Base-by-base conservation (phyloP, 1,140 invertebrate species). In the Drosophila biarmipes region DNA sequence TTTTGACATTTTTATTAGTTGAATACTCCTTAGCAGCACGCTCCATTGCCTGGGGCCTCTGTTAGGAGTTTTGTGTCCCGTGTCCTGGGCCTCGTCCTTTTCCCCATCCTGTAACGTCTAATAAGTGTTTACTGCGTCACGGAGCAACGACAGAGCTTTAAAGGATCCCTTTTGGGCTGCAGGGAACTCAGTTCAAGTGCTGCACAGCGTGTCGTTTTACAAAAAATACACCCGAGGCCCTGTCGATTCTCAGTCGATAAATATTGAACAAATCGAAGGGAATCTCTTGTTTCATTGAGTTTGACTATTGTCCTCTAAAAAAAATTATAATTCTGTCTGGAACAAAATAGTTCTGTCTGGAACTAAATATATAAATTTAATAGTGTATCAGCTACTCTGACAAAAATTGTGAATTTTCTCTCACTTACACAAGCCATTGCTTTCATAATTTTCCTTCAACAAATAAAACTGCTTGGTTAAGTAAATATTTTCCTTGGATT, bases 1-100 rank as follows among this genome's bases (percentile, higher is more conserved):
- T 87, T 87, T 87, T 87, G 84, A 87, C 84, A 82, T 87, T 87
- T 87, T 87, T 87, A 87, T 87, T 87, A 87, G 84, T 87, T 79
- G 84, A 87, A 87, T 87, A 87, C 84, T 87, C 84, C 79, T 80
- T 54, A 80, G 72, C 67, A 89, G 84, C 84, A 87, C 84, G 84
- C 84, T 84, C 84, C 84, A 87, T 89, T 87, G 82, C 82, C 45
- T 38, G 51, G 59, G 66, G 55, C 35, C 56, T 37, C 19, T 8
- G 40, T 46, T 7, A 17, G 17, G 62, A 48, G 35, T 49, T 34
- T 37, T 54, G 40, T 45, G 46, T 51, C 37, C 38, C 21, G 46
- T 19, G 37, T 38, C 38, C 54, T 29, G 27, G 15, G 38, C 37
- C 48, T 51, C 49, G 38, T 7, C 24, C 19, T 34, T 4, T 17